Conservation (phyloP, 2,888 invertebrate genomes). For the Plagodis pulveraria region DNA sequence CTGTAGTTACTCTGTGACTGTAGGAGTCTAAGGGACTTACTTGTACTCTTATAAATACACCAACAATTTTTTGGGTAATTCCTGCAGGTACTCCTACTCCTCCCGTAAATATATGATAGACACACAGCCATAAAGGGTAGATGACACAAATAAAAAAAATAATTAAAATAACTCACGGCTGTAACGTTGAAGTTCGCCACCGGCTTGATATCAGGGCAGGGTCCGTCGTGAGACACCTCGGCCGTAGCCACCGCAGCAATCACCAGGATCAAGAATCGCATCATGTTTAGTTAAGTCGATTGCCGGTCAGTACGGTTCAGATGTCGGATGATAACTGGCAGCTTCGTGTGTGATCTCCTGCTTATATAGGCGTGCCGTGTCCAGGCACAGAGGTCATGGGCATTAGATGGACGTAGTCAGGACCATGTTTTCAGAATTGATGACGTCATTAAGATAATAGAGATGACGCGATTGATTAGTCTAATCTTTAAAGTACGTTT, state of each 20-base stretch:
- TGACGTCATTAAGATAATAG: too few relatives aligned
- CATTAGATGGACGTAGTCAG: conserved; percentile 31
- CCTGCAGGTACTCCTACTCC: too few relatives aligned
- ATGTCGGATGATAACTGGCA: conserved; percentile 53
- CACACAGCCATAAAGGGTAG: too few relatives aligned
- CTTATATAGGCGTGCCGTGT: conserved; percentile 57
- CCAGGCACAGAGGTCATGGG: conserved; percentile 61
- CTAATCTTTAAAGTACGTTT: too few relatives aligned
- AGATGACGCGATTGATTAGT: too few relatives aligned
- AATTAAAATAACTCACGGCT: conserved; percentile 54
- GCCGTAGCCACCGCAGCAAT: conserved; percentile 63
- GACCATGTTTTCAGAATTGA: neutral
- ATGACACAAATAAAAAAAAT: too few relatives aligned
- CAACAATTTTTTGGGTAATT: too few relatives aligned
- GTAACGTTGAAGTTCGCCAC: conserved; percentile 66
- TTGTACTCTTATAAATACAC: too few relatives aligned
- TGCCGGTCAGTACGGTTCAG: conserved; percentile 46
- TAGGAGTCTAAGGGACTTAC: too few relatives aligned
- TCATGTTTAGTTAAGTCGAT: conserved; percentile 56
- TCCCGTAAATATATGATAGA: too few relatives aligned
- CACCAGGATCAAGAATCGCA: conserved; percentile 52
- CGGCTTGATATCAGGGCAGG: conserved; percentile 64
- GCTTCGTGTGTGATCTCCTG: conserved; percentile 34
- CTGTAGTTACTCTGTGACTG: too few relatives aligned
- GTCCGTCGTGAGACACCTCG: conserved; percentile 58